These are phyloP conservation scores for Cotesia chilonis DNA, from an alignment of 1,140 invertebrate species.

Conservation along the genomic window DNA sequence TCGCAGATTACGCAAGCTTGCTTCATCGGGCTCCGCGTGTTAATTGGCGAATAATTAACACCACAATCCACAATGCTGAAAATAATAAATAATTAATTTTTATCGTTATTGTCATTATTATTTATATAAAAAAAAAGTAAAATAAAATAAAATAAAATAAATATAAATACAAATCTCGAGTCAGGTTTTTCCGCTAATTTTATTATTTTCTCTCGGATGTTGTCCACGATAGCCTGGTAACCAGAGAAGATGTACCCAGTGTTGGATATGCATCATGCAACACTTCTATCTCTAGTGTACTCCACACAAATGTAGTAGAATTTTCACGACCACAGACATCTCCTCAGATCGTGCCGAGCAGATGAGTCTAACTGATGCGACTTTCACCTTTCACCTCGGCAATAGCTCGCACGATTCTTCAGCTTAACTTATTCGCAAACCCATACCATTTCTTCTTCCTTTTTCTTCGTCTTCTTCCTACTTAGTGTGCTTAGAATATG, in stretches of 20 bases:
- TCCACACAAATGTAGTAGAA: conserved; percentile 25
- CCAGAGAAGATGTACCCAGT: background rate
- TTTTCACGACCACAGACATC: conserved; percentile 43
- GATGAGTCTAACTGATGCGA: conserved; percentile 42
- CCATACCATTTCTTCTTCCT: conserved; percentile 33
- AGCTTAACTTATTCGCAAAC: conserved; percentile 54
- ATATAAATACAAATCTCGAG: background rate
- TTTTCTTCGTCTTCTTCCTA: background rate
- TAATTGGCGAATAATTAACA: conserved; percentile 24
- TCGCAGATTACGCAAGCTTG: conserved; percentile 5
- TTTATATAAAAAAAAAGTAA: background rate
- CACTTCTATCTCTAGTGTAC: background rate
- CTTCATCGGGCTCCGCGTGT: conserved; percentile 28
- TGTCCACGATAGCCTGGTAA: too few relatives aligned
- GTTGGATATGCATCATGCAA: conserved; percentile 21
- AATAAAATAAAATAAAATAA: conserved; percentile 1
- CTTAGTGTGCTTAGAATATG: background rate
- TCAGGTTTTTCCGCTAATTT: background rate
- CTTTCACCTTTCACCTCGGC: conserved; percentile 65
- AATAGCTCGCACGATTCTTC: conserved; percentile 35
- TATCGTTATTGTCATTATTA: too few relatives aligned
- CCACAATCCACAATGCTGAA: background rate
- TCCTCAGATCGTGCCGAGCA: conserved; percentile 32
- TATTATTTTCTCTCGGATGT: too few relatives aligned
- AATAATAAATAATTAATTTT: too few relatives aligned